A percentile compares a stretch with the other conserved stretches of the same genome.
Conservation (phyloP, 2,888 invertebrate genomes). For the Crocallis elinguaria region DNA sequence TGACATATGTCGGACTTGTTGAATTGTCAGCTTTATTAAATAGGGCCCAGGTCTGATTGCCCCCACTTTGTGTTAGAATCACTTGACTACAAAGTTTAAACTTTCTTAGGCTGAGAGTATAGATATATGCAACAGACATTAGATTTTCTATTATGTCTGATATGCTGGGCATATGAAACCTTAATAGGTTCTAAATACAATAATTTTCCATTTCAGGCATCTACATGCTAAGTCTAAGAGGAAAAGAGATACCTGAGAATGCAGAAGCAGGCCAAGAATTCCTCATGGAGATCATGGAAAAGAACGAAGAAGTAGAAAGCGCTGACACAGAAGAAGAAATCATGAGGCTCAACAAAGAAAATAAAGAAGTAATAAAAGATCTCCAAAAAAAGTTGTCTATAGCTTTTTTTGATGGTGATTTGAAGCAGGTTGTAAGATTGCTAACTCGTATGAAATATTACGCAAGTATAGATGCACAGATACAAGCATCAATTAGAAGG, state of each 20-base stretch:
- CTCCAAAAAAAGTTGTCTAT: slow-evolving; percentile 84
- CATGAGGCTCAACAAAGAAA: slow-evolving; percentile 83
- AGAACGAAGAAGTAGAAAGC: slow-evolving; percentile 93
- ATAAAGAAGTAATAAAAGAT: slow-evolving; percentile 80
- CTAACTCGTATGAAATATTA: slow-evolving; percentile 94
- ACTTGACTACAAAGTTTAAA: too few species aligned
- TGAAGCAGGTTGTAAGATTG: slow-evolving; percentile 86
- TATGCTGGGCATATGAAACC: too few species aligned
- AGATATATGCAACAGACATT: too few species aligned
- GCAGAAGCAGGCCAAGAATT: slow-evolving; percentile 88
- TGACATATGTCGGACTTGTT: too few species aligned
- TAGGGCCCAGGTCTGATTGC: too few species aligned
- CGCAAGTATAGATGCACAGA: slow-evolving; percentile 90
- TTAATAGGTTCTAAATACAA: too few species aligned
- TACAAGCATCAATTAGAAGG: slow-evolving; percentile 86
- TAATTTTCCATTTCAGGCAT: slow-evolving; percentile 75
- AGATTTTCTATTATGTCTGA: too few species aligned
- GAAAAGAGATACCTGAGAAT: slow-evolving; percentile 87
- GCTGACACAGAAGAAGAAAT: slow-evolving; percentile 85
- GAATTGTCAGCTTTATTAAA: too few species aligned
- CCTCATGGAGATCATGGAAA: slow-evolving; percentile 93
- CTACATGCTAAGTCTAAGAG: slow-evolving; percentile 90
- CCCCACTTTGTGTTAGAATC: too few species aligned
- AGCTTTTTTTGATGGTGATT: slow-evolving; percentile 87
- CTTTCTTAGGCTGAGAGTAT: too few species aligned